phyloP scores from a whole-genome alignment of 2,113 vertebrate genomes.

The Lamprotornis superbus region DNA sequence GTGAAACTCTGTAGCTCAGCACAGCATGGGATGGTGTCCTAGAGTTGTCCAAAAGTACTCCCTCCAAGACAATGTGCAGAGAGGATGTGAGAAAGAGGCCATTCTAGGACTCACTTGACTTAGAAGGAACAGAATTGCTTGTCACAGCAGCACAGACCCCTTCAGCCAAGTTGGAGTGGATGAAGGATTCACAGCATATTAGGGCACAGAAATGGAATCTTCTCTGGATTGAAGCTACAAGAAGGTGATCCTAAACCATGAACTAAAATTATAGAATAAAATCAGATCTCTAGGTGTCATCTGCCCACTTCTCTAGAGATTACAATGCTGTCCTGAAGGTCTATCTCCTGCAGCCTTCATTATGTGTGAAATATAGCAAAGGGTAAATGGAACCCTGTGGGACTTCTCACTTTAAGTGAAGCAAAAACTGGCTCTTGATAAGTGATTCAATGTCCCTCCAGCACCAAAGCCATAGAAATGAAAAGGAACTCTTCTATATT shows the following conservation, averaged over 20 bases:
- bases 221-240: not conserved
- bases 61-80: not conserved
- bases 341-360: not conserved
- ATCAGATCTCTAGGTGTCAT: not conserved
- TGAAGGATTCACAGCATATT: not conserved
- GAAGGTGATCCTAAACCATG: not conserved
- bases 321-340: not conserved
- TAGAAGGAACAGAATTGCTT: not conserved
- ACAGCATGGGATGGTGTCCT: not conserved
- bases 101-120: not conserved
- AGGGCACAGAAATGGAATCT: not conserved
- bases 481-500: not conserved
- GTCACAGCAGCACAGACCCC: not conserved
- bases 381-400: not conserved
- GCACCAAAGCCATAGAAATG: not conserved
- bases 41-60: not conserved
- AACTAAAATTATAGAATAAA: not conserved
- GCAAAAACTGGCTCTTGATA: not conserved
- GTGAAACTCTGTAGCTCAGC: slow-evolving; percentile 13
- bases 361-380: not conserved
- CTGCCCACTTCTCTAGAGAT: not conserved
- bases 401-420: not conserved
- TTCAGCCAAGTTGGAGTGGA: not conserved
- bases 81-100: not conserved
- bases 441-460: not conserved